Evolutionary conservation across 2,113 vertebrate species (phyloP).

Genomic region (Scopus umbretta): DNA sequence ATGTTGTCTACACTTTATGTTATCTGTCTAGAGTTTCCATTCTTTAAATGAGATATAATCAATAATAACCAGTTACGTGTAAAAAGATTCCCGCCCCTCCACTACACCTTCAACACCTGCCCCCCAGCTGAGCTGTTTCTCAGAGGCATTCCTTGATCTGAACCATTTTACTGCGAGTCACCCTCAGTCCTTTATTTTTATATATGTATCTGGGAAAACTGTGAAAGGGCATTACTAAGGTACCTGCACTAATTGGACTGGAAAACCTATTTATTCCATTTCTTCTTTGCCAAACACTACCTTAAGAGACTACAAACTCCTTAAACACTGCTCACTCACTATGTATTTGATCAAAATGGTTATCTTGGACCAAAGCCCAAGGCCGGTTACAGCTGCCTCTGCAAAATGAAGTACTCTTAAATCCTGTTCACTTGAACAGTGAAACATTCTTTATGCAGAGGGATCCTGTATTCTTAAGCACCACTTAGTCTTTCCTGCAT

Average conservation of each 20-base stretch:
- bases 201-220: background rate
- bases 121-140: background rate
- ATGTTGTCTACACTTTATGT: background rate
- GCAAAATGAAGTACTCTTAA: background rate
- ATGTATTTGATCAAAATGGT: background rate
- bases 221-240: background rate
- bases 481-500: background rate
- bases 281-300: background rate
- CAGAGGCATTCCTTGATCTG: background rate
- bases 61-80: background rate
- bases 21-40: background rate
- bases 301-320: background rate
- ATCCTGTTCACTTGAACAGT: background rate
- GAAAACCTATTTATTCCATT: background rate
- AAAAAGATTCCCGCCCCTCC: background rate
- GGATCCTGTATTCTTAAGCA: background rate
- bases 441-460: background rate
- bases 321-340: background rate
- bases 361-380: background rate
- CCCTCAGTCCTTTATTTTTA: background rate
- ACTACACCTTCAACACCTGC: background rate
- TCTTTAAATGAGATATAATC: background rate
- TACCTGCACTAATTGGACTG: background rate
- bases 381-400: background rate
- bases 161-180: background rate